phyloP scores from a whole-genome alignment of 2,797 vertebrate species.

The Thamnophis elegans region DNA sequence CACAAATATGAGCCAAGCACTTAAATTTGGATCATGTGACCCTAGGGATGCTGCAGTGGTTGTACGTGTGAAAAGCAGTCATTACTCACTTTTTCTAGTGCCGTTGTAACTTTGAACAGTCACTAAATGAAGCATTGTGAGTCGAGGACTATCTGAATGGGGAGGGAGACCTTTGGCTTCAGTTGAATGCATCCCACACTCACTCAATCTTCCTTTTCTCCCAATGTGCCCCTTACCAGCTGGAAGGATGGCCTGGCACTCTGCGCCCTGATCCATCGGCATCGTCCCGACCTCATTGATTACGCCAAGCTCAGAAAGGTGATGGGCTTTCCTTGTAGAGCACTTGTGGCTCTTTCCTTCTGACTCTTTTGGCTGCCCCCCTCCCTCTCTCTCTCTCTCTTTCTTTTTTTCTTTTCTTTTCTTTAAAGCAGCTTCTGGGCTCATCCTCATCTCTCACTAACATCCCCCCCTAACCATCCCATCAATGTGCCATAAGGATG shows the following conservation, averaged over 20 bases:
- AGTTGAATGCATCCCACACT: not conserved
- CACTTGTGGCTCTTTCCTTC: not conserved
- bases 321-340: not conserved
- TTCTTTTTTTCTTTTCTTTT: not conserved
- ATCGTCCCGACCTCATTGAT: constrained; percentile 80
- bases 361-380: not conserved
- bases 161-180: not conserved
- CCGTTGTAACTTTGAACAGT: not conserved
- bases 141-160: not conserved
- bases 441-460: not conserved
- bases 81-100: not conserved
- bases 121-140: not conserved
- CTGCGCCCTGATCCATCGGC: constrained; percentile 93
- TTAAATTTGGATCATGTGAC: not conserved
- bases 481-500: not conserved
- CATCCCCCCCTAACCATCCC: not conserved
- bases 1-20: not conserved
- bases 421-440: not conserved
- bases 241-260: constrained; percentile 94
- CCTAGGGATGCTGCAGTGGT: not conserved
- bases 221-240: constrained; percentile 32
- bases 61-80: not conserved
- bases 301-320: constrained; percentile 92
- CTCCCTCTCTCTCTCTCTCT: too few relatives aligned
- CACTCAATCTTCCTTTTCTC: not conserved